Evolutionary conservation across 2,888 invertebrate species (phyloP).

Genomic region (Argynnis bischoffii): DNA sequence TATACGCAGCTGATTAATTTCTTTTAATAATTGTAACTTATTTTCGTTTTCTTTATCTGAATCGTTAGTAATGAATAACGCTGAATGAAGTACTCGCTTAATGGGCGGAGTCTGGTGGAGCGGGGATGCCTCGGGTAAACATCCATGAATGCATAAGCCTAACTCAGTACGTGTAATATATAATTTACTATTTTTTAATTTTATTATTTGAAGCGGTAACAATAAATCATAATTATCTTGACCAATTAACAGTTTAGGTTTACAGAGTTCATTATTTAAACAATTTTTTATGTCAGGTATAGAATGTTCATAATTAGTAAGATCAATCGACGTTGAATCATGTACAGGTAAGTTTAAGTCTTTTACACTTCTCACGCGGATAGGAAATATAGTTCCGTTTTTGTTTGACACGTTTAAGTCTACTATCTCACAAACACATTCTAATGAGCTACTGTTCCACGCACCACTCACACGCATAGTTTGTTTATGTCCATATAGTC

Average conservation of each 20-base stretch:
- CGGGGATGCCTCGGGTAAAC: not conserved
- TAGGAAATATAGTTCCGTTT: conserved; percentile 27
- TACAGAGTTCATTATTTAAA: conserved; percentile 14
- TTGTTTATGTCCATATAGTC: conserved; percentile 35
- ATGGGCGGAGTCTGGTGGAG: not conserved
- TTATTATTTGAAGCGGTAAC: conserved; percentile 37
- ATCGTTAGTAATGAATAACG: not conserved
- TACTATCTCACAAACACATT: conserved; percentile 23
- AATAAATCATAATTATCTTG: conserved; percentile 47
- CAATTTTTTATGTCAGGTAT: conserved; percentile 27
- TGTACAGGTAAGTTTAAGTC: conserved; percentile 42
- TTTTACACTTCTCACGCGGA: conserved; percentile 38
- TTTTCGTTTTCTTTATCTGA: not conserved
- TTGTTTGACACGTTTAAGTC: conserved; percentile 31
- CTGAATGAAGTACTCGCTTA: too few relatives aligned
- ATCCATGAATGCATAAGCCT: conserved; percentile 23
- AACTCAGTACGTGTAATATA: conserved; percentile 13
- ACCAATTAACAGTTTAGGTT: conserved; percentile 45
- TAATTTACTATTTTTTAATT: conserved; percentile 17
- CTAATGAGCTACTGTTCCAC: conserved; percentile 19
- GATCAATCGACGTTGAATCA: conserved; percentile 18
- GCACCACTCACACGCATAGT: conserved; percentile 42
- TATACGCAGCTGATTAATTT: not conserved
- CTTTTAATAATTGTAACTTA: not conserved
- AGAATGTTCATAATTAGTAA: conserved; percentile 16